Conservation (phyloP, 2,797 vertebrate genomes). For the Lerista edwardsae region DNA sequence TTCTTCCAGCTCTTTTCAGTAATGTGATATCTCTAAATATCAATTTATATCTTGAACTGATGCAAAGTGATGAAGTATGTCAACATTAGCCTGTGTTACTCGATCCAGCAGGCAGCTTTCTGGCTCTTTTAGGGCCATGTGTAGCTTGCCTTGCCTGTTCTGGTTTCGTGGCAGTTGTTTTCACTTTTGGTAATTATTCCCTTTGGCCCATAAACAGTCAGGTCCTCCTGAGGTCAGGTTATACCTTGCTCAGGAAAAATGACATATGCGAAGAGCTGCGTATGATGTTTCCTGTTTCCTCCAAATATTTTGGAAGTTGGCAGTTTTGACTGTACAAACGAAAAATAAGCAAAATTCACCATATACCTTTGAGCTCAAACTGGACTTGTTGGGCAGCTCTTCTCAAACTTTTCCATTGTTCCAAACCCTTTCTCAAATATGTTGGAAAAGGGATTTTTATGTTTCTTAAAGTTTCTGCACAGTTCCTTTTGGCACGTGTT, state of each 20-base stretch:
- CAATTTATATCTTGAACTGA: not conserved
- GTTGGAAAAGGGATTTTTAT: constrained; percentile 16
- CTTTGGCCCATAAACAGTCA: constrained; percentile 33
- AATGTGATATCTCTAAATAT: constrained; percentile 49
- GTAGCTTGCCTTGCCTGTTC: constrained; percentile 27
- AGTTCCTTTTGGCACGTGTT: constrained; percentile 14
- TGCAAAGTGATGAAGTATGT: constrained; percentile 11
- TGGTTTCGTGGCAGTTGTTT: constrained; percentile 45
- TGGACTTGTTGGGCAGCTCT: constrained; percentile 16
- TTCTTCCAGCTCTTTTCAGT: constrained; percentile 17
- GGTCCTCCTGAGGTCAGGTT: constrained; percentile 62
- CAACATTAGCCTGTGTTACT: constrained; percentile 23
- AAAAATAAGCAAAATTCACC: constrained; percentile 16
- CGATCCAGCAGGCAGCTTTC: not conserved
- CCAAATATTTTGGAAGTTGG: constrained; percentile 13
- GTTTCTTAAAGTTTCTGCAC: constrained; percentile 16
- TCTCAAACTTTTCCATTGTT: not conserved
- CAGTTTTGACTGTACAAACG: constrained; percentile 36
- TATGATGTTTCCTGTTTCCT: constrained; percentile 55
- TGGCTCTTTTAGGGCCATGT: not conserved
- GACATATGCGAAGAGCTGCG: constrained; percentile 33
- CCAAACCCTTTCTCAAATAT: constrained; percentile 15
- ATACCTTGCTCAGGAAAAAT: constrained; percentile 52
- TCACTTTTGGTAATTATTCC: constrained; percentile 53
- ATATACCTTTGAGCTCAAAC: constrained; percentile 35